Conservation (phyloP, 2,888 invertebrate species). For the Sarcophaga caerulescens region DNA sequence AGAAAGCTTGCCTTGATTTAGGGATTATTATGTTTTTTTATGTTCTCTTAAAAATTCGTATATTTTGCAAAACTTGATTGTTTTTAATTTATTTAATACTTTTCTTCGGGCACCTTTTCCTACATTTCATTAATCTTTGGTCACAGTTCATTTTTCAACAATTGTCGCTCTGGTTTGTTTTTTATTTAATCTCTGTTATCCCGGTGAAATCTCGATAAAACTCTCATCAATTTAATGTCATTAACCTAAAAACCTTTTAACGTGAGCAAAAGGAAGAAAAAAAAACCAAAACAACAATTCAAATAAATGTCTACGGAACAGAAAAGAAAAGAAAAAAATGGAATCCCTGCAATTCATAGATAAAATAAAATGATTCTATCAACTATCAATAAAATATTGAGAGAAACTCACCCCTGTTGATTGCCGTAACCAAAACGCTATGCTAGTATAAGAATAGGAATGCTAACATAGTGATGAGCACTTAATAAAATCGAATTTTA, state of each 20-base stretch:
- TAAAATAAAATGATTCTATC: conserved; percentile 68
- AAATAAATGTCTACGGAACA: conserved; percentile 26
- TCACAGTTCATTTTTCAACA: conserved; percentile 37
- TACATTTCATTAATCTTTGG: conserved; percentile 45
- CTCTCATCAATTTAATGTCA: conserved; percentile 65
- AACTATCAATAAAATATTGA: conserved; percentile 60
- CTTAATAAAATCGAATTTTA: conserved; percentile 80
- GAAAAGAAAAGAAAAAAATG: conserved; percentile 1
- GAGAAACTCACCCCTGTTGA: conserved; percentile 34
- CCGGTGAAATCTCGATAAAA: conserved; percentile 33
- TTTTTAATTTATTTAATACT: not conserved
- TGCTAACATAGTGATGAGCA: conserved; percentile 69
- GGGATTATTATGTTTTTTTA: no score
- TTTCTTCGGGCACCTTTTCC: not conserved
- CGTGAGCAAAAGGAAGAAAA: conserved; percentile 22
- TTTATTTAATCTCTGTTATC: conserved; percentile 42
- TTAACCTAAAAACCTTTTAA: conserved; percentile 66
- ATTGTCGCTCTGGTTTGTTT: conserved; percentile 57
- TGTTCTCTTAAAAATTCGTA: not conserved
- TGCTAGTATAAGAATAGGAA: not conserved
- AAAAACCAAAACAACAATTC: conserved; percentile 16
- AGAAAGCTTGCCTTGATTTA: no score
- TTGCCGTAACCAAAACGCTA: not conserved
- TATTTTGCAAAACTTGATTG: not conserved
- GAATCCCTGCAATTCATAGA: conserved; percentile 57